Conservation (phyloP, 2,797 vertebrate species). For the Silurus lanzhouensis region DNA sequence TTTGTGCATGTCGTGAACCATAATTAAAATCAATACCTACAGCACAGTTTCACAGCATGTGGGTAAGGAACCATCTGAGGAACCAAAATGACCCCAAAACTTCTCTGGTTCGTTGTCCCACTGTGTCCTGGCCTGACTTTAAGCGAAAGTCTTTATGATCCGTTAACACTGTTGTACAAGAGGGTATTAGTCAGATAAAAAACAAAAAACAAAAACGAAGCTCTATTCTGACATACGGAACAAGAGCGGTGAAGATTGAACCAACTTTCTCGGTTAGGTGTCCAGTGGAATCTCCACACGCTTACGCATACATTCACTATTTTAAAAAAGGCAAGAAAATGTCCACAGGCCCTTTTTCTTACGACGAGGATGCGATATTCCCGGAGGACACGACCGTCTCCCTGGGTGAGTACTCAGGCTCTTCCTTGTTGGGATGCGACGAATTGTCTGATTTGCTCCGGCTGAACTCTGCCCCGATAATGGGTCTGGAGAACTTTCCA, state of each 20-base stretch:
- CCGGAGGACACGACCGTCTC: conserved; percentile 87
- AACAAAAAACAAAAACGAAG: background rate
- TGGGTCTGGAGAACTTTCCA: conserved; percentile 83
- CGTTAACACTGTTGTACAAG: background rate
- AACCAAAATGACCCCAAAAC: background rate
- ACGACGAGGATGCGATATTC: conserved; percentile 68
- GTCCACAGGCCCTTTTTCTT: conserved; percentile 36
- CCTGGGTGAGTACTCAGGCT: conserved; percentile 79
- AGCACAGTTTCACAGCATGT: background rate
- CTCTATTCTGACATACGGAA: conserved; percentile 4
- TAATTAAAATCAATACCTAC: background rate
- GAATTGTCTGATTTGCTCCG: conserved; percentile 96
- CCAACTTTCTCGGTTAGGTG: background rate
- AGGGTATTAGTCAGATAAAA: conserved; percentile 8
- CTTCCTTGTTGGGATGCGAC: conserved; percentile 92
- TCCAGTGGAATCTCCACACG: conserved; percentile 18
- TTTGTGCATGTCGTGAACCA: background rate
- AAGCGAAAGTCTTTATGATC: background rate
- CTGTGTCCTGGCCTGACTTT: background rate
- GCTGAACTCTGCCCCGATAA: conserved; percentile 91
- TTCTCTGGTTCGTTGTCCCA: background rate
- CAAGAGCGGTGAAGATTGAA: background rate
- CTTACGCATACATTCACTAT: conserved; percentile 46
- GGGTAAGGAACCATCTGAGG: background rate
- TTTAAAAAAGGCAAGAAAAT: background rate